Evolutionary conservation across 2,113 vertebrate genomes (phyloP).

Genomic region (Garra rufa): DNA sequence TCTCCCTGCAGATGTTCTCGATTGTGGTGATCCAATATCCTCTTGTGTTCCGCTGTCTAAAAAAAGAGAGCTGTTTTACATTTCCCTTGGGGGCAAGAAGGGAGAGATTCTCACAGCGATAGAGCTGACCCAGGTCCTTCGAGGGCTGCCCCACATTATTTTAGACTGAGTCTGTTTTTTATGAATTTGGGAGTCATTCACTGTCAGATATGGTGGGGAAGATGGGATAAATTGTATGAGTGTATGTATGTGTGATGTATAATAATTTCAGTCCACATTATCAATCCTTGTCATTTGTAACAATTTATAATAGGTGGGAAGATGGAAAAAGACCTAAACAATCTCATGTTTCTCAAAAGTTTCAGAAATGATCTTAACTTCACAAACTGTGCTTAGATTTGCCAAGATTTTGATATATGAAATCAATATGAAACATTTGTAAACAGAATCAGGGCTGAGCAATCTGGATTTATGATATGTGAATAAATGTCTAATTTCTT

Average conservation of each 20-base stretch:
- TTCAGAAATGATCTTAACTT: neutral
- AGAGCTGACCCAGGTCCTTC: slow-evolving; percentile 37
- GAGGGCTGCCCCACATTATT: slow-evolving; percentile 45
- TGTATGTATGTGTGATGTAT: neutral
- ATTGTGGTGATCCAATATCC: slow-evolving; percentile 63
- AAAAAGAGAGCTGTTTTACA: slow-evolving; percentile 55
- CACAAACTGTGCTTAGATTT: neutral
- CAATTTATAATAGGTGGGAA: too few species aligned
- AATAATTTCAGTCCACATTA: neutral
- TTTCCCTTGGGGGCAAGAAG: slow-evolving; percentile 44
- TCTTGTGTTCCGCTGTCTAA: slow-evolving; percentile 56
- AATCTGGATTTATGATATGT: neutral
- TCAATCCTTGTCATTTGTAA: neutral
- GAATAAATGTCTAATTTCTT: too few species aligned
- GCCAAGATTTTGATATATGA: neutral
- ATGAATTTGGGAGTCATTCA: slow-evolving; percentile 38
- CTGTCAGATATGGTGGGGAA: neutral
- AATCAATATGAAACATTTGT: neutral
- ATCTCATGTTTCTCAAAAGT: neutral
- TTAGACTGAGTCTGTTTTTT: slow-evolving; percentile 47
- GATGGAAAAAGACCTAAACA: neutral
- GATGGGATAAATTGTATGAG: neutral
- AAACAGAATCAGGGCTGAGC: neutral
- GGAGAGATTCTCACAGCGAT: slow-evolving; percentile 60
- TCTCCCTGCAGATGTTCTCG: slow-evolving; percentile 66